phyloP scores from a whole-genome alignment of 2,797 vertebrate genomes.

The Odontamblyopus lacepedii region DNA sequence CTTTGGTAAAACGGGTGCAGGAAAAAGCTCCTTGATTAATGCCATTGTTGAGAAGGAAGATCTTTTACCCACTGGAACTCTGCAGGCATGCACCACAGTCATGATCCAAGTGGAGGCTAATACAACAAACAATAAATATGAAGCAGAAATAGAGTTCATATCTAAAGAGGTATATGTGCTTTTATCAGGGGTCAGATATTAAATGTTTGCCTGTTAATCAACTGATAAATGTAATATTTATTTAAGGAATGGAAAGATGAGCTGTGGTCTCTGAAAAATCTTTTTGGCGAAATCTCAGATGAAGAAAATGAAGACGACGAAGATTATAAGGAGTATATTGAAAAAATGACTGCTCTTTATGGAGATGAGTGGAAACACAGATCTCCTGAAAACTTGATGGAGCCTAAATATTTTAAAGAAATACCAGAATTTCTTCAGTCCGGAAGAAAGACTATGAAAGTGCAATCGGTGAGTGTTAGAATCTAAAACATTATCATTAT shows the following conservation, averaged over 20 bases:
- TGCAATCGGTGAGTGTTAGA: constrained; percentile 36
- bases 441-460: constrained; percentile 16
- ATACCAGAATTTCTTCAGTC: constrained; percentile 26
- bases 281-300: not conserved
- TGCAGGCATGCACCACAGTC: not conserved
- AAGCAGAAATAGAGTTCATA: constrained; percentile 4
- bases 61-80: constrained; percentile 1
- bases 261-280: constrained; percentile 12
- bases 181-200: not conserved
- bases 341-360: constrained; percentile 46
- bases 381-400: constrained; percentile 20
- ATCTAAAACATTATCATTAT: not conserved
- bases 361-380: constrained; percentile 31
- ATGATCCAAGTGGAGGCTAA: constrained; percentile 9
- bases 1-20: constrained; percentile 7
- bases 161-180: constrained; percentile 3
- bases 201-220: not conserved
- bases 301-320: not conserved
- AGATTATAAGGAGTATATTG: not conserved
- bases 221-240: not conserved
- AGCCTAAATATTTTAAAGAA: constrained; percentile 17
- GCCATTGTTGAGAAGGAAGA: not conserved
- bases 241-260: constrained; percentile 52
- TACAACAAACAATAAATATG: not conserved
- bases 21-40: constrained; percentile 7